phyloP scores from a whole-genome alignment of 2,113 vertebrate species.

The Aphyosemion australe region DNA sequence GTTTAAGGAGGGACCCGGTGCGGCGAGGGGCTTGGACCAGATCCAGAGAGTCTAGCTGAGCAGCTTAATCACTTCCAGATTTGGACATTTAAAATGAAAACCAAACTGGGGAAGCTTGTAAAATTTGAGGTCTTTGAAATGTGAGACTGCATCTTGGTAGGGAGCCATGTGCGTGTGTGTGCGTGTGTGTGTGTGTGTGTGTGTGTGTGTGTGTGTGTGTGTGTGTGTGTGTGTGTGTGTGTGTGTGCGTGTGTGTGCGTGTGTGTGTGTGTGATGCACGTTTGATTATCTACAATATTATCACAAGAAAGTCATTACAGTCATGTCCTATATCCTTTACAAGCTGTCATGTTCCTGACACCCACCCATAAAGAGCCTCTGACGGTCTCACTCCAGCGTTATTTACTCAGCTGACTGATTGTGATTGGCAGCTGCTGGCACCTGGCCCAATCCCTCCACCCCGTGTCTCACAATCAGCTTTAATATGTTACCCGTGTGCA shows the following conservation, averaged over 20 bases:
- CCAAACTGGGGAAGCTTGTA: conserved; percentile 65
- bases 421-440: conserved; percentile 11
- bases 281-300: conserved; percentile 55
- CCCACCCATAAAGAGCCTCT: conserved; percentile 18
- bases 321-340: conserved; percentile 54
- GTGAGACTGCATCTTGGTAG: conserved; percentile 49
- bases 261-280: neutral
- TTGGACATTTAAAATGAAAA: conserved; percentile 75
- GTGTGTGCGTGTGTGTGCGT: too few species aligned
- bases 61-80: conserved; percentile 80
- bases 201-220: neutral
- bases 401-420: conserved; percentile 30
- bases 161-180: conserved; percentile 18
- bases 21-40: conserved; percentile 61
- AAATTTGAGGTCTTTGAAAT: conserved; percentile 72
- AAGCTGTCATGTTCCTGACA: conserved; percentile 36
- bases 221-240: too few species aligned
- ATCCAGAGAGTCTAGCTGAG: conserved; percentile 65
- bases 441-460: neutral
- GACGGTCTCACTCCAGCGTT: conserved; percentile 42
- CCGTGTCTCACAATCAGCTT: neutral
- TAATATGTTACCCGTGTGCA: neutral
- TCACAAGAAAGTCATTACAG: conserved; percentile 57
- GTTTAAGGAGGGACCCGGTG: conserved; percentile 64
- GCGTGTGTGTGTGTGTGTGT: neutral